Percentiles rank a stretch among this genome's conserved stretches.
These are phyloP conservation scores for Alaudala cheleensis DNA, from an alignment of 2,113 vertebrate genomes.

Conservation along the genomic window DNA sequence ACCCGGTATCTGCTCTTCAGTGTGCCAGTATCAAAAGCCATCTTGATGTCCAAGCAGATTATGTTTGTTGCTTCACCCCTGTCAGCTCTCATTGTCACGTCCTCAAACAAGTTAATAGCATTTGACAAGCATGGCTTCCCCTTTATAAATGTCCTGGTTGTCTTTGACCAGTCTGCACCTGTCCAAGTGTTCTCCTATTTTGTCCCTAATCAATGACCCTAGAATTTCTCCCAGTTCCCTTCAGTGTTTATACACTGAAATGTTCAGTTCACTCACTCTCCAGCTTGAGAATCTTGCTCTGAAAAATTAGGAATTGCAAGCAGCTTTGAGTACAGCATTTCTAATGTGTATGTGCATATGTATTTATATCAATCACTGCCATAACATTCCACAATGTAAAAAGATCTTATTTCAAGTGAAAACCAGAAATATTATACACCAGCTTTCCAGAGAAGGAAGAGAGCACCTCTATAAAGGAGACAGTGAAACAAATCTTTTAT, in stretches of 20 bases:
- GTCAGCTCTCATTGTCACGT: slow-evolving; percentile 66
- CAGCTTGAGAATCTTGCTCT: background rate
- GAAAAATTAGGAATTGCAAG: background rate
- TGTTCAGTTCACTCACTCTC: background rate
- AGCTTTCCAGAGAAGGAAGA: background rate
- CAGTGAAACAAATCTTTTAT: background rate
- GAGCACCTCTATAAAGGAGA: background rate
- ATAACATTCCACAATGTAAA: background rate
- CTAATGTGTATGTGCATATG: background rate
- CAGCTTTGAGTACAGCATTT: background rate
- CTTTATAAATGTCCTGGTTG: slow-evolving; percentile 59
- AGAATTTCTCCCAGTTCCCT: slow-evolving; percentile 34
- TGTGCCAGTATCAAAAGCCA: slow-evolving; percentile 59
- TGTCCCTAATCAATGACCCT: slow-evolving; percentile 51
- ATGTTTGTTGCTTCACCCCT: slow-evolving; percentile 69
- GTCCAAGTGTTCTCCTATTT: slow-evolving; percentile 45
- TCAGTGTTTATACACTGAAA: slow-evolving; percentile 8
- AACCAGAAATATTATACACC: background rate
- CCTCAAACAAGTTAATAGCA: slow-evolving; percentile 70
- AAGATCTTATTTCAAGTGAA: background rate
- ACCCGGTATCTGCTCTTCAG: slow-evolving; percentile 34
- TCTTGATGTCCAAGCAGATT: slow-evolving; percentile 68
- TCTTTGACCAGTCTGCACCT: slow-evolving; percentile 57
- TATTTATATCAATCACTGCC: background rate
- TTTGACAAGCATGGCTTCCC: slow-evolving; percentile 70